Evolutionary conservation across 2,888 invertebrate species (phyloP).

Genomic region (Apodemia zela): DNA sequence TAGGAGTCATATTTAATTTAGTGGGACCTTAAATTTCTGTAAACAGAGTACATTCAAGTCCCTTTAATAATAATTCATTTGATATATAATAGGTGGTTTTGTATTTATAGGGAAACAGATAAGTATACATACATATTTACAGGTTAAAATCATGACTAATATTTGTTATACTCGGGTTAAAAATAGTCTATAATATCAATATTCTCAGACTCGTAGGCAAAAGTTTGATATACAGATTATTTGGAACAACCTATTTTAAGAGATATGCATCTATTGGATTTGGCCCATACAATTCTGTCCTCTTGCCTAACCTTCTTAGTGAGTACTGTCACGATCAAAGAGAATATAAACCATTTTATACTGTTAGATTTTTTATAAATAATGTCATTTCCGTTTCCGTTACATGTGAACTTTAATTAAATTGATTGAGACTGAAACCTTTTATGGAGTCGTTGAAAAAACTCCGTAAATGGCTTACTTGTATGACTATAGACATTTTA

Average conservation of each 20-base stretch:
- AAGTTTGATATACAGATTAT: not conserved
- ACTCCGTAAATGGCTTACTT: no score
- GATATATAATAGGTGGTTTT: no score
- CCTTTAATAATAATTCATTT: no score
- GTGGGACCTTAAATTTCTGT: no score
- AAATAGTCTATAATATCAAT: not conserved
- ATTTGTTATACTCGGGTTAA: not conserved
- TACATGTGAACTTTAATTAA: no score
- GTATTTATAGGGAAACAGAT: no score
- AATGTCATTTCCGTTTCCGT: no score
- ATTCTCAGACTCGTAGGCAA: not conserved
- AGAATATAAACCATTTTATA: not conserved
- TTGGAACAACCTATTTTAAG: conserved; percentile 9
- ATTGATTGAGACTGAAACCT: no score
- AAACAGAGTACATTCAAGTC: no score
- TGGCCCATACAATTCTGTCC: conserved; percentile 22
- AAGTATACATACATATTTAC: not conserved
- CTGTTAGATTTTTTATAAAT: not conserved
- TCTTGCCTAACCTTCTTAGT: conserved; percentile 21
- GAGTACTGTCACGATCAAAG: conserved; percentile 7
- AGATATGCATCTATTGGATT: conserved; percentile 23
- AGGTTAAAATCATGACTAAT: not conserved
- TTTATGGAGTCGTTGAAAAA: no score
- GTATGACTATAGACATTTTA: no score
- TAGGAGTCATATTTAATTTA: no score